Evolutionary conservation across 2,888 invertebrate genomes (phyloP).

Genomic region (Epinotia brunnichana): DNA sequence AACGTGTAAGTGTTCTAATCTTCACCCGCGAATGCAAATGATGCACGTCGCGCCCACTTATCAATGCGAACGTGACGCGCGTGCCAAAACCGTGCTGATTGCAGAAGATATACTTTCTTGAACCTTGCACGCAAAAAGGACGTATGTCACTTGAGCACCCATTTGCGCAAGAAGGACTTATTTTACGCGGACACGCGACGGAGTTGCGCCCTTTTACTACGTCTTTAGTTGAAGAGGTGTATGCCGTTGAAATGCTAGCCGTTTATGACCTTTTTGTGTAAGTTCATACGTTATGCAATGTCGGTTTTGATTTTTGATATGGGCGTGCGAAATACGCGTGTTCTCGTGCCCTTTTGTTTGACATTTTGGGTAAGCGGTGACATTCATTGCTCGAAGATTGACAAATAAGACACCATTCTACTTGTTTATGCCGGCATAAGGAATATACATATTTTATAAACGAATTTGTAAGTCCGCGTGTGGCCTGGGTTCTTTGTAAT

Average conservation of each 20-base stretch:
- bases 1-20: slow-evolving; percentile 38
- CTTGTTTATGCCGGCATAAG: neutral
- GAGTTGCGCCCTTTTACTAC: neutral
- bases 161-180: neutral
- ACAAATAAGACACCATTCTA: neutral
- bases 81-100: slow-evolving; percentile 49
- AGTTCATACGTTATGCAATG: slow-evolving; percentile 15
- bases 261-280: slow-evolving; percentile 2
- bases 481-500: no score
- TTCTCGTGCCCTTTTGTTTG: slow-evolving; percentile 4
- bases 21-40: slow-evolving; percentile 63
- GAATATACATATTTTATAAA: no score
- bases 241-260: neutral
- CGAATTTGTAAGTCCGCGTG: no score
- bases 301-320: slow-evolving; percentile 26
- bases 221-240: neutral
- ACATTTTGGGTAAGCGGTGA: slow-evolving; percentile 16
- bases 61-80: slow-evolving; percentile 70
- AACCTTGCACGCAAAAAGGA: neutral
- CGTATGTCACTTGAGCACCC: neutral
- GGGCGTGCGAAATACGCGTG: neutral
- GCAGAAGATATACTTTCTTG: slow-evolving; percentile 34
- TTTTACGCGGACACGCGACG: neutral
- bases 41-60: slow-evolving; percentile 71
- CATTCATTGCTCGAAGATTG: slow-evolving; percentile 1